Conservation (phyloP, 2,113 vertebrate species). For the Cichladusa arquata region DNA sequence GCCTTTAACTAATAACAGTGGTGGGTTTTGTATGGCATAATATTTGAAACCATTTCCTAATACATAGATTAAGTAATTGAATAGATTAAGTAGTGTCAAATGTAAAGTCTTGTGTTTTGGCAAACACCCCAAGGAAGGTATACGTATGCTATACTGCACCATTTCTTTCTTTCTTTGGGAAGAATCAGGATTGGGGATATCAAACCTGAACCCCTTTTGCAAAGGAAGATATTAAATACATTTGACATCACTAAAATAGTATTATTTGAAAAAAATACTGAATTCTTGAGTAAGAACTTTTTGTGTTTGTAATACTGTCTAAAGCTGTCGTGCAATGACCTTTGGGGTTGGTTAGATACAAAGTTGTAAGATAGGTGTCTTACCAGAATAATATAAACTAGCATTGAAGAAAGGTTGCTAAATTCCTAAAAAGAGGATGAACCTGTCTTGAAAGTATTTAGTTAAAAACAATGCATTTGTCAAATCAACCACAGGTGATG, state of each 20-base stretch:
- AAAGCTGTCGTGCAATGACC: background rate
- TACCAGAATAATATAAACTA: background rate
- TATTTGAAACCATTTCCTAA: background rate
- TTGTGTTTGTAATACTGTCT: background rate
- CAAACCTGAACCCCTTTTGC: background rate
- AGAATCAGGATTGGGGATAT: background rate
- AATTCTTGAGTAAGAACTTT: background rate
- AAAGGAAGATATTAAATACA: background rate
- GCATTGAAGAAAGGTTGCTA: background rate
- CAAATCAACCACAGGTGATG: background rate
- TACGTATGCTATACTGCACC: background rate
- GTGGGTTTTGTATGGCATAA: background rate
- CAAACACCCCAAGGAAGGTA: background rate
- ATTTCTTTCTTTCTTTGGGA: background rate
- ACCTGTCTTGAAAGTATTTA: background rate
- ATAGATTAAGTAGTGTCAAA: background rate
- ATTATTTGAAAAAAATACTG: background rate
- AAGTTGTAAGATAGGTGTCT: background rate
- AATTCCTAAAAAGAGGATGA: background rate
- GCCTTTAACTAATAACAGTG: background rate
- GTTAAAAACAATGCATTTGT: background rate
- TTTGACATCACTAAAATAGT: background rate
- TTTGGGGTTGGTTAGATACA: background rate
- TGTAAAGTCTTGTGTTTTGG: background rate
- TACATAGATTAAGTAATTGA: background rate